A percentile compares a stretch with the other conserved stretches of the same genome.
These are phyloP conservation scores for Hydropotes inermis DNA, from an alignment of 2,113 vertebrate genomes.

Conservation along the genomic window DNA sequence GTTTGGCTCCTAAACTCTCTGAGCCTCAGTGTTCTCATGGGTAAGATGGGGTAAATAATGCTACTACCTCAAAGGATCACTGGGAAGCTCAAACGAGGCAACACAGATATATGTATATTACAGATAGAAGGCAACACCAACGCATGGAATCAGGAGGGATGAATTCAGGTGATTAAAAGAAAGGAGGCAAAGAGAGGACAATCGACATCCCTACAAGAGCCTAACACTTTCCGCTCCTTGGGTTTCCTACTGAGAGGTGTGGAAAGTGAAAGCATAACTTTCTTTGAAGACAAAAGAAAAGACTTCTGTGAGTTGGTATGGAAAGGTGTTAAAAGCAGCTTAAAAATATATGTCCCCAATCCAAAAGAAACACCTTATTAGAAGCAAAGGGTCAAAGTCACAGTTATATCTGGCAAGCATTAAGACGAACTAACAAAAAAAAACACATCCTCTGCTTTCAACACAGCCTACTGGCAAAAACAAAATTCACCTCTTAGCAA, in stretches of 20 bases:
- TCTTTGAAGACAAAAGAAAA: conserved; percentile 26
- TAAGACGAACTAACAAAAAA: conserved; percentile 1
- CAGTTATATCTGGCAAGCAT: conserved; percentile 11
- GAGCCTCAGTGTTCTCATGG: background rate
- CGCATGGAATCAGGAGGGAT: background rate
- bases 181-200: background rate
- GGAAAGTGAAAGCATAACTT: conserved; percentile 41
- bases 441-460: conserved; percentile 15
- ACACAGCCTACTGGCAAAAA: background rate
- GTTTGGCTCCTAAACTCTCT: background rate
- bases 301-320: background rate
- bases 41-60: background rate
- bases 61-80: background rate
- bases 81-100: background rate
- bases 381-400: background rate
- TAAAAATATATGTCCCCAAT: background rate
- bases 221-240: background rate
- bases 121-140: background rate
- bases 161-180: background rate
- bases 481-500: conserved; percentile 33
- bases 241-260: background rate
- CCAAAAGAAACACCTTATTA: conserved; percentile 24
- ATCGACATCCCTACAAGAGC: background rate
- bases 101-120: background rate
- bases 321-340: background rate